Evolutionary conservation across 2,113 vertebrate genomes (phyloP), one percentile per base, ranked within the genome.

Genomic region (Candoia aspera): DNA sequence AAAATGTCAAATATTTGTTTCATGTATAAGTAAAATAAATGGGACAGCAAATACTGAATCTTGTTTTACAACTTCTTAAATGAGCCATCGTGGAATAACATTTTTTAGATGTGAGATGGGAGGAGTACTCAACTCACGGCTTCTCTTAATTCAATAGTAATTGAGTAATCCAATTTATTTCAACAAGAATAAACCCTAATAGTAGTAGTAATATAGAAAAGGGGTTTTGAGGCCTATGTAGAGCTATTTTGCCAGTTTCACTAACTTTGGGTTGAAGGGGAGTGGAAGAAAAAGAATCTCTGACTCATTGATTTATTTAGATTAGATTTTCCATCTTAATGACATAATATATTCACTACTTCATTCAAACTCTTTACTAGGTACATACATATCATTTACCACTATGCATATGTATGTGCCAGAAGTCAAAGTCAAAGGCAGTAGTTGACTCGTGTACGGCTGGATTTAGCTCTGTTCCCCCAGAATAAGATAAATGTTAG

Each of bases 401-500:
- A 0, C 1, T 1, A 0, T 64, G 88, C 86, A 84, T 19, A 24
- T 93, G 55, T 19, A 24, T 93, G 55, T 94, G 92, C 54, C 4
- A 29, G n/a, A n/a, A 96, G 96, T 96, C 97, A 97, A 97, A 97
- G 97, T 96, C 97, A 98, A 97, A 96, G 97, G 95, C 97, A 96
- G 95, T 96, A 97, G 91, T 95, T 96, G 95, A 97, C 93, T 97
- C 94, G 54, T 96, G 96, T 97, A 95, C 96, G 54, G 19, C 91
- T 94, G 95, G 59, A 93, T 95, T 97, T 96, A 96, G 94, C 91
- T 95, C 94, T 93, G 89, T 96, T 95, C 95, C 96, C 95, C 85
- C 95, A 87, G 97, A 97, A 96, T 96, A 97, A 97, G 97, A 98
- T 97, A 97, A 97, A 98, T 97, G 97, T 97, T 96, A 97, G 96